A percentile compares a stretch with the other conserved stretches of the same genome.
Conservation (phyloP, 2,888 invertebrate species). For the Chrysolina americana region DNA sequence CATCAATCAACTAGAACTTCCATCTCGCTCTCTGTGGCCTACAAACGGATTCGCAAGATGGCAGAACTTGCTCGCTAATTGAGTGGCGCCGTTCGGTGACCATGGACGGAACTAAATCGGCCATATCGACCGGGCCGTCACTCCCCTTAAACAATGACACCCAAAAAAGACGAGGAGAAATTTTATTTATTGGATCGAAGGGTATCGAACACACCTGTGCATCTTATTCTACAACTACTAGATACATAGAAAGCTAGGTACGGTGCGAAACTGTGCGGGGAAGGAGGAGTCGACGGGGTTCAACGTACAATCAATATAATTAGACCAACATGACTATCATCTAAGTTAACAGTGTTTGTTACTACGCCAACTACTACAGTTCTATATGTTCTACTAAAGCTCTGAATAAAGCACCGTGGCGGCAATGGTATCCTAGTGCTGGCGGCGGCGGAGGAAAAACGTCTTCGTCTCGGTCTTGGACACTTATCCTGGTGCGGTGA, state of each 20-base stretch:
- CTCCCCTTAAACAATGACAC: conserved; percentile 42
- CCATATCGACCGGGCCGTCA: conserved; percentile 36
- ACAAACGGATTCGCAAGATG: conserved; percentile 43
- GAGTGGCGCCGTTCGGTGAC: conserved; percentile 35
- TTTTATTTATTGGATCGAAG: conserved; percentile 20
- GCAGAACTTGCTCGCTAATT: conserved; percentile 39
- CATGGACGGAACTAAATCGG: conserved; percentile 23
- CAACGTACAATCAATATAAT: conserved; percentile 52
- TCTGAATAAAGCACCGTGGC: conserved; percentile 32
- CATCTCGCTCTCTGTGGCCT: conserved; percentile 29
- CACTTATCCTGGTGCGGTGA: background rate
- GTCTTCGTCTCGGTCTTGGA: conserved; percentile 15
- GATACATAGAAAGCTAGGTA: conserved; percentile 52
- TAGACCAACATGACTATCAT: conserved; percentile 34
- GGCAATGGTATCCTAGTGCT: conserved; percentile 22
- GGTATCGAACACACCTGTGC: conserved; percentile 31
- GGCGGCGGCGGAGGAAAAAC: background rate
- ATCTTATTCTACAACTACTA: conserved; percentile 54
- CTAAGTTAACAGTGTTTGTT: conserved; percentile 43
- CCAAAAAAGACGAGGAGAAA: conserved; percentile 31
- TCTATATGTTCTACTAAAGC: conserved; percentile 8
- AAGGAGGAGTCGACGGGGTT: conserved; percentile 41
- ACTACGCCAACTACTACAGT: conserved; percentile 34
- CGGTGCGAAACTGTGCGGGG: conserved; percentile 31
- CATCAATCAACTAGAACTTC: conserved; percentile 39